These are phyloP conservation scores for Chloroceryle inda DNA, from an alignment of 2,797 vertebrate species.

Conservation along the genomic window DNA sequence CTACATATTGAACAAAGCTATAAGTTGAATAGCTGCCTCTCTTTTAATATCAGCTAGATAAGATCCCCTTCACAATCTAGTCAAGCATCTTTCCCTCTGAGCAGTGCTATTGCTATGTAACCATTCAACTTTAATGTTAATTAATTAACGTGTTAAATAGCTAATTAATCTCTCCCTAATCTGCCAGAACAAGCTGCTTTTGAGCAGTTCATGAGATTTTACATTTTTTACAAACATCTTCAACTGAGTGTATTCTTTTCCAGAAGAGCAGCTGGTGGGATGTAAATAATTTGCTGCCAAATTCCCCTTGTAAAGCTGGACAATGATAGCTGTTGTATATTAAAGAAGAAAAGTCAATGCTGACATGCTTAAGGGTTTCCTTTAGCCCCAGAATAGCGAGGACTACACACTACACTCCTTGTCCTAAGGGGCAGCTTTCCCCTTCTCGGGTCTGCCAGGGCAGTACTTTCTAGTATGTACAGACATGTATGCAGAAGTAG, in stretches of 20 bases:
- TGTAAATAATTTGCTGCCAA: not conserved
- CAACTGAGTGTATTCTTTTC: not conserved
- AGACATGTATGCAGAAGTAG: not conserved
- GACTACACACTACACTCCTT: not conserved
- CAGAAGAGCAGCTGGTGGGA: not conserved
- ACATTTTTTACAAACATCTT: not conserved
- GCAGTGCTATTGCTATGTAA: not conserved
- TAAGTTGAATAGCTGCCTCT: not conserved
- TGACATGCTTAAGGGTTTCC: not conserved
- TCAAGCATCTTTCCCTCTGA: not conserved
- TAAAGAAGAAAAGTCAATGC: not conserved
- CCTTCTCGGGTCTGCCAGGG: not conserved
- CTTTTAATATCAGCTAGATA: not conserved
- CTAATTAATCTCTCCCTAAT: not conserved
- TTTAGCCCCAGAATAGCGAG: not conserved
- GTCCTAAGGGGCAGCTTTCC: not conserved
- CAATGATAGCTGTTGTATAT: not conserved
- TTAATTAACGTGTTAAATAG: no score
- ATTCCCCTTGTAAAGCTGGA: not conserved
- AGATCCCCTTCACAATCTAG: not conserved
- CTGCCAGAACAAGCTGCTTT: not conserved
- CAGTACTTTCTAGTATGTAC: rapidly evolving
- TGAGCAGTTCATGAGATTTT: not conserved
- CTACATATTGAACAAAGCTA: not conserved
- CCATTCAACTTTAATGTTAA: not conserved